phyloP scores from a whole-genome alignment of 2,888 invertebrate species.

The Nyleta sp. region DNA sequence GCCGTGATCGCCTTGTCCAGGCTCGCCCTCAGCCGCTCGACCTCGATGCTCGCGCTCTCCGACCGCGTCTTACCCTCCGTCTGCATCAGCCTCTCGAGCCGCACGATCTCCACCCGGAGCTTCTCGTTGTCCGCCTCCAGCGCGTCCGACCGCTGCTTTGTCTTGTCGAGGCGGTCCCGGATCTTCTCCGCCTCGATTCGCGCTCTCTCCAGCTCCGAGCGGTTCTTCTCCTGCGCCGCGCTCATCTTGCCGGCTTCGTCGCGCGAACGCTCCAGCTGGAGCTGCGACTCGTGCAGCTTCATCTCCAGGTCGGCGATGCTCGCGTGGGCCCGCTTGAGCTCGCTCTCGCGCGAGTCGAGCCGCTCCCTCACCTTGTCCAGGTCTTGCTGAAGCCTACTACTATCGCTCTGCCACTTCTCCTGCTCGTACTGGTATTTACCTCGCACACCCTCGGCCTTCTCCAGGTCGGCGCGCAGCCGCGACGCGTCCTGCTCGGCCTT shows the following conservation, averaged over 20 bases:
- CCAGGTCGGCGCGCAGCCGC: slow-evolving; percentile 88
- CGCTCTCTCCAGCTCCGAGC: slow-evolving; percentile 91
- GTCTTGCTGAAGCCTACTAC: slow-evolving; percentile 83
- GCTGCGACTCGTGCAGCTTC: slow-evolving; percentile 89
- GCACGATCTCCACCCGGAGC: slow-evolving; percentile 87
- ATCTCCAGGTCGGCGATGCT: slow-evolving; percentile 89
- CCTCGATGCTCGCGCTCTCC: slow-evolving; percentile 86
- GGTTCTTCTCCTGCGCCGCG: slow-evolving; percentile 90
- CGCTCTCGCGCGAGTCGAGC: slow-evolving; percentile 89
- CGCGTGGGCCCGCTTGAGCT: slow-evolving; percentile 87
- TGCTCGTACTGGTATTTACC: slow-evolving; percentile 91
- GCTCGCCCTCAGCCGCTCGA: slow-evolving; percentile 93
- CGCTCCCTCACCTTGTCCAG: slow-evolving; percentile 90
- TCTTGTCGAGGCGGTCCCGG: slow-evolving; percentile 92
- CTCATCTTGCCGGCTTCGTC: slow-evolving; percentile 90
- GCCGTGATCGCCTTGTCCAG: slow-evolving; percentile 92
- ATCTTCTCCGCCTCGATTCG: slow-evolving; percentile 95
- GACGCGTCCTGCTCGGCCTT: slow-evolving; percentile 88
- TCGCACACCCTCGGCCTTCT: slow-evolving; percentile 89
- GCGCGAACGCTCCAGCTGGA: slow-evolving; percentile 91
- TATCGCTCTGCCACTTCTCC: slow-evolving; percentile 86
- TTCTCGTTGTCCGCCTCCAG: slow-evolving; percentile 90
- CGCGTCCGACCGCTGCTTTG: slow-evolving; percentile 88
- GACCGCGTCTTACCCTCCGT: slow-evolving; percentile 84
- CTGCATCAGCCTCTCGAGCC: slow-evolving; percentile 85